phyloP scores from a whole-genome alignment of 2,113 vertebrate genomes.

The Eulemur macaco region DNA sequence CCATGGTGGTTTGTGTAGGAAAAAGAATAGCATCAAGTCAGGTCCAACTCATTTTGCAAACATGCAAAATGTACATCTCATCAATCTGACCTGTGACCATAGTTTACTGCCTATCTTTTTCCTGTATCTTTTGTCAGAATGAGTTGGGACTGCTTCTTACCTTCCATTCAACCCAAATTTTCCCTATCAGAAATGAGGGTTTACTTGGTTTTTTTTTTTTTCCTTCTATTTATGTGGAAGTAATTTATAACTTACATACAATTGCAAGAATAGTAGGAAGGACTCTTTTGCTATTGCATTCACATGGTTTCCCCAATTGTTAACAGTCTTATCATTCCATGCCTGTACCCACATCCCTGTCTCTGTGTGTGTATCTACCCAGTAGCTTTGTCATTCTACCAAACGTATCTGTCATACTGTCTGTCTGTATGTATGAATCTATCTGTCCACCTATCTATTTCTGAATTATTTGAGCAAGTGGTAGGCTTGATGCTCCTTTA shows the following conservation, averaged over 20 bases:
- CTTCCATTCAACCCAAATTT: not conserved
- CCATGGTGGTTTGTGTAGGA: not conserved
- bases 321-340: not conserved
- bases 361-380: not conserved
- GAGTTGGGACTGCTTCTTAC: not conserved
- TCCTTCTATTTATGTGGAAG: not conserved
- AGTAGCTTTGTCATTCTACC: not conserved
- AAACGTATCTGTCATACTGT: not conserved
- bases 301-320: not conserved
- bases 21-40: not conserved
- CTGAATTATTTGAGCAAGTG: not conserved
- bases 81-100: not conserved
- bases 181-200: not conserved
- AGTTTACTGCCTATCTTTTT: not conserved
- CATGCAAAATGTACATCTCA: not conserved
- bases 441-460: not conserved
- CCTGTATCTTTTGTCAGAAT: not conserved
- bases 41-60: not conserved
- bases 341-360: not conserved
- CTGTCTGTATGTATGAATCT: not conserved
- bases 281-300: not conserved
- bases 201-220: not conserved
- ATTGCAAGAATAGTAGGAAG: not conserved
- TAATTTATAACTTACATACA: not conserved
- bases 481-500: not conserved